A percentile compares a stretch with the other conserved stretches of the same genome.
Evolutionary conservation across 92 coral and sea anemone species (phyloP).

Genomic region (Epizoanthus stellaris): DNA sequence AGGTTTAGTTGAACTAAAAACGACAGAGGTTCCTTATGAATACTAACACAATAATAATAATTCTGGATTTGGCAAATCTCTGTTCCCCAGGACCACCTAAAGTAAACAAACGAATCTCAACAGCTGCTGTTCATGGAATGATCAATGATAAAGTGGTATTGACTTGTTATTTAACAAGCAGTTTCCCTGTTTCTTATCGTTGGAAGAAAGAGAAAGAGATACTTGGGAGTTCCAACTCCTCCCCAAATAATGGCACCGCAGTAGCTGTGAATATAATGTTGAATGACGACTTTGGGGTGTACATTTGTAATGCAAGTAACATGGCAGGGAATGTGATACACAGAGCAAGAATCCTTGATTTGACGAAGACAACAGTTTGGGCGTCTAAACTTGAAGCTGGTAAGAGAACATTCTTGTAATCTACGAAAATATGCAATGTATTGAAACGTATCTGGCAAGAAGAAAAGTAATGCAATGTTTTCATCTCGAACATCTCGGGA

Average conservation of each 20-base stretch:
- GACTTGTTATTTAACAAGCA: background rate
- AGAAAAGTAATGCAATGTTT: too few relatives aligned
- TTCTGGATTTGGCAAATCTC: background rate
- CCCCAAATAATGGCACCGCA: background rate
- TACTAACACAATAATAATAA: too few relatives aligned
- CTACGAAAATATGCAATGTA: too few relatives aligned
- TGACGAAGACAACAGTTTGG: background rate
- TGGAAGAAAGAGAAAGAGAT: background rate
- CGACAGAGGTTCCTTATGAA: too few relatives aligned
- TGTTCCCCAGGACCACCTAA: background rate
- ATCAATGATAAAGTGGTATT: background rate
- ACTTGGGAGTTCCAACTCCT: background rate
- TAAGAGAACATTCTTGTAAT: background rate
- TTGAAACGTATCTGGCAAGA: too few relatives aligned
- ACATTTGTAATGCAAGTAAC: slow-evolving; percentile 8
- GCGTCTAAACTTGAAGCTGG: background rate
- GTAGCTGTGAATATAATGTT: background rate
- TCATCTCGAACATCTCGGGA: too few relatives aligned
- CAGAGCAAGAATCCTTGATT: background rate
- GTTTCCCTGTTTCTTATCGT: background rate
- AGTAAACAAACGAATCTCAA: background rate
- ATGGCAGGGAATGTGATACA: background rate
- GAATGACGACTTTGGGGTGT: slow-evolving; percentile 8
- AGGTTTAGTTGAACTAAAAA: too few relatives aligned
- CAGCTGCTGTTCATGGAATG: background rate